These are phyloP conservation scores for Euplexia lucipara DNA, from an alignment of 2,888 invertebrate species.

Conservation along the genomic window DNA sequence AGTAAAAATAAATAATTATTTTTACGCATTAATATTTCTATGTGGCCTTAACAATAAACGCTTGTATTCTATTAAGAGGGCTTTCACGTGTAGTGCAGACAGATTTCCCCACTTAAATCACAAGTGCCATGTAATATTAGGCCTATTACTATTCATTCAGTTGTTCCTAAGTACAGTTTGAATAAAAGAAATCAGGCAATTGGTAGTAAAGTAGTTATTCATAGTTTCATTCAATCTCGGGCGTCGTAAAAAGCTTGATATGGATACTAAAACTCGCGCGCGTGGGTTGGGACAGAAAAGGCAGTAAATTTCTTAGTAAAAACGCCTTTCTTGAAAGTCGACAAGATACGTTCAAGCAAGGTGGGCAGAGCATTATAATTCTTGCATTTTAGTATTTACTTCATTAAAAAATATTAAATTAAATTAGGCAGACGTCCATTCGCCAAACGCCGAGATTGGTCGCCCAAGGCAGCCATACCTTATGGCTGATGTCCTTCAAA, in stretches of 20 bases:
- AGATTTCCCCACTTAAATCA: too few relatives aligned
- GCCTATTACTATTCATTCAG: not conserved
- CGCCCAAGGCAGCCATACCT: too few relatives aligned
- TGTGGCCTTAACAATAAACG: not conserved
- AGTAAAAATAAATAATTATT: constrained; percentile 17
- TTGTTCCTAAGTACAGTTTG: not conserved
- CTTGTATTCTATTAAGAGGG: too few relatives aligned
- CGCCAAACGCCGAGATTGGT: too few relatives aligned
- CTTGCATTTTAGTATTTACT: not conserved
- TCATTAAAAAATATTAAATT: not conserved
- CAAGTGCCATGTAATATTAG: too few relatives aligned
- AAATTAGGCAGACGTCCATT: too few relatives aligned
- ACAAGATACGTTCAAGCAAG: not conserved
- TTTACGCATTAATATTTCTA: constrained; percentile 14
- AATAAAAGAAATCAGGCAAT: not conserved
- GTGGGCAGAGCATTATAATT: not conserved
- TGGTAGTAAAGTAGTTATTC: not conserved
- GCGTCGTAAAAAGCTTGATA: constrained; percentile 11
- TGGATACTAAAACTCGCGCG: constrained; percentile 9
- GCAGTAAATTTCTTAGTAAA: not conserved
- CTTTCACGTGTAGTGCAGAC: too few relatives aligned
- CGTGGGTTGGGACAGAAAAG: not conserved
- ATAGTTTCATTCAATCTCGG: constrained; percentile 19
- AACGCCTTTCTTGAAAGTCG: not conserved
- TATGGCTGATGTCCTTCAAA: too few relatives aligned